Conservation (phyloP, 92 coral and sea anemone species). For the Porites evermanni region DNA sequence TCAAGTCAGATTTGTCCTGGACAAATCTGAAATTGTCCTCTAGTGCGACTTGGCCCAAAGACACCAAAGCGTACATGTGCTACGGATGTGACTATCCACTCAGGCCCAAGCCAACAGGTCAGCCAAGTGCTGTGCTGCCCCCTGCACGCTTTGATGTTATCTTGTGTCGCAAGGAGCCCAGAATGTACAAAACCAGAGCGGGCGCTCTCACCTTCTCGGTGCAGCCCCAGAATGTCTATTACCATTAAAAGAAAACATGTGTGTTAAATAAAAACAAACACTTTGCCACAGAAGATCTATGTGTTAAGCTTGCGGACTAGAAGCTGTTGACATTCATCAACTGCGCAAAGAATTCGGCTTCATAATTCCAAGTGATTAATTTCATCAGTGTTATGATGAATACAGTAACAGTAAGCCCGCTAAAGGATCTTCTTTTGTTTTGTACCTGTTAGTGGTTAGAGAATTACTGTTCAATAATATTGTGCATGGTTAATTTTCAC, state of each 20-base stretch:
- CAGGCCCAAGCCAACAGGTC: constrained; percentile 33
- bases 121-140: neutral
- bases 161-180: constrained; percentile 7
- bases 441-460: neutral
- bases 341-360: constrained; percentile 3
- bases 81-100: constrained; percentile 32
- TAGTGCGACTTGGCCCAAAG: neutral
- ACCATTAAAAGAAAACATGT: constrained; percentile 9
- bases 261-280: neutral
- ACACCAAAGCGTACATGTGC: constrained; percentile 2
- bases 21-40: too few species aligned
- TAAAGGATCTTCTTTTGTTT: neutral
- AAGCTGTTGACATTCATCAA: neutral
- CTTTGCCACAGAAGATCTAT: neutral
- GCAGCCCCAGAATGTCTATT: constrained; percentile 23
- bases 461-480: neutral
- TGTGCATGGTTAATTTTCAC: neutral
- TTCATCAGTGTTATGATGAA: neutral
- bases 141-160: constrained; percentile 36
- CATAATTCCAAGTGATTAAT: neutral
- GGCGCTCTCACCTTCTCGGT: constrained; percentile 34
- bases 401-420: neutral
- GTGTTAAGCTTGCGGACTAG: neutral
- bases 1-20: neutral
- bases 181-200: constrained; percentile 4